Evolutionary conservation across 1,140 invertebrate genomes (phyloP).

Genomic region (Hyposmocoma kahamanoa): DNA sequence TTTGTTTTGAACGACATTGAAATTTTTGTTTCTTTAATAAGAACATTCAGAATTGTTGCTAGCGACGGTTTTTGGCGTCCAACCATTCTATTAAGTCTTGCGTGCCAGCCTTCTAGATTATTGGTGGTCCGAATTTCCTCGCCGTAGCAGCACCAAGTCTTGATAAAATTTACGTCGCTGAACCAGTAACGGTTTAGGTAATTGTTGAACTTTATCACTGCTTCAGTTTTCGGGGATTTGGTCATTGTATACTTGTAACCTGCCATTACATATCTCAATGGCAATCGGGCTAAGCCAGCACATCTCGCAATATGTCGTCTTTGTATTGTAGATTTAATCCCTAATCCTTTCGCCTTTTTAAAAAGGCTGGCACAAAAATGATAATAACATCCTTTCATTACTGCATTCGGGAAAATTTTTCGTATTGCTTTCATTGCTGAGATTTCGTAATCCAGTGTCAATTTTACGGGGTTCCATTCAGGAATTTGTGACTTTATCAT

Average conservation of each 20-base stretch:
- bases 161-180: slow-evolving; percentile 2
- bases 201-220: slow-evolving; percentile 4
- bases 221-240: slow-evolving; percentile 3
- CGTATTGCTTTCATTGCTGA: slow-evolving; percentile 5
- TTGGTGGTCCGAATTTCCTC: slow-evolving; percentile 7
- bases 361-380: slow-evolving; percentile 3
- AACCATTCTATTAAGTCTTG: slow-evolving; percentile 7
- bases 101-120: slow-evolving; percentile 5
- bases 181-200: slow-evolving; percentile 3
- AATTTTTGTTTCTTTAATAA: slow-evolving; percentile 8
- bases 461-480: slow-evolving; percentile 4
- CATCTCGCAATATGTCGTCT: slow-evolving; percentile 3
- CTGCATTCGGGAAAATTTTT: background rate
- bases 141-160: slow-evolving; percentile 3
- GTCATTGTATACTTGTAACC: slow-evolving; percentile 3
- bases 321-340: slow-evolving; percentile 3
- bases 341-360: slow-evolving; percentile 2
- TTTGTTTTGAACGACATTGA: slow-evolving; percentile 7
- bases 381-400: background rate
- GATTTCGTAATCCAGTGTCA: slow-evolving; percentile 6
- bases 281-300: slow-evolving; percentile 3
- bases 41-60: slow-evolving; percentile 4
- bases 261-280: slow-evolving; percentile 3
- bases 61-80: slow-evolving; percentile 3
- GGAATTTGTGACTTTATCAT: slow-evolving; percentile 4